phyloP scores from a whole-genome alignment of 2,888 invertebrate species.

The Magallana nippona region DNA sequence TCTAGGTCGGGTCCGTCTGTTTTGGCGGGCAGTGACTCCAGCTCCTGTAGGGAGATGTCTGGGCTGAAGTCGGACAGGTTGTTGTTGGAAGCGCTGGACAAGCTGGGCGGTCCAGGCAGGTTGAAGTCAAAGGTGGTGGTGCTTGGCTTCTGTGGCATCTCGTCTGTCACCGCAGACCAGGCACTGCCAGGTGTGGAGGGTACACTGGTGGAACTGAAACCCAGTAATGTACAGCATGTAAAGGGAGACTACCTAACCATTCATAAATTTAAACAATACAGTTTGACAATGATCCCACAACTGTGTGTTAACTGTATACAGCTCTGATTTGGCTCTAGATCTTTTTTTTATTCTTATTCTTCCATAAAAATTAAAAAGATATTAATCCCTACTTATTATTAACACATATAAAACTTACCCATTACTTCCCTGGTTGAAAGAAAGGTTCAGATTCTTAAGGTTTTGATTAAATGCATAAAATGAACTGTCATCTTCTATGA shows the following conservation, averaged over 20 bases:
- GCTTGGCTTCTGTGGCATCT: constrained; percentile 12
- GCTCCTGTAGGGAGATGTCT: not conserved
- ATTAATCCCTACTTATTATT: not conserved
- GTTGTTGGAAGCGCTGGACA: not conserved
- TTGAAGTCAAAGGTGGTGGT: constrained; percentile 22
- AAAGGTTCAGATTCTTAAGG: constrained; percentile 17
- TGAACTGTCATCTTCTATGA: constrained; percentile 71
- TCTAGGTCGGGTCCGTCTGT: constrained; percentile 37
- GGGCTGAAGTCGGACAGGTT: not conserved
- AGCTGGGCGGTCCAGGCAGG: not conserved
- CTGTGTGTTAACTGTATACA: too few species aligned
- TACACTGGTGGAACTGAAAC: constrained; percentile 40
- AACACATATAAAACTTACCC: constrained; percentile 27
- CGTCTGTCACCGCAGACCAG: constrained; percentile 43
- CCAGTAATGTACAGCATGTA: not conserved
- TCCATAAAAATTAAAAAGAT: not conserved
- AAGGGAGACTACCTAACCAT: too few species aligned
- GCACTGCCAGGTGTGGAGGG: constrained; percentile 45
- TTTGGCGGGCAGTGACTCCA: not conserved
- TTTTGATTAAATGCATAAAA: constrained; percentile 61
- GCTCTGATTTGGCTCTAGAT: too few species aligned
- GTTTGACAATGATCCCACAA: too few species aligned
- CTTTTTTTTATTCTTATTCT: too few species aligned
- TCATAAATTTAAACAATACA: too few species aligned
- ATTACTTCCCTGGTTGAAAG: constrained; percentile 24